Percentiles rank a stretch among this genome's conserved stretches.
Conservation (phyloP, 1,140 invertebrate genomes). For the Meteorus sp. region DNA sequence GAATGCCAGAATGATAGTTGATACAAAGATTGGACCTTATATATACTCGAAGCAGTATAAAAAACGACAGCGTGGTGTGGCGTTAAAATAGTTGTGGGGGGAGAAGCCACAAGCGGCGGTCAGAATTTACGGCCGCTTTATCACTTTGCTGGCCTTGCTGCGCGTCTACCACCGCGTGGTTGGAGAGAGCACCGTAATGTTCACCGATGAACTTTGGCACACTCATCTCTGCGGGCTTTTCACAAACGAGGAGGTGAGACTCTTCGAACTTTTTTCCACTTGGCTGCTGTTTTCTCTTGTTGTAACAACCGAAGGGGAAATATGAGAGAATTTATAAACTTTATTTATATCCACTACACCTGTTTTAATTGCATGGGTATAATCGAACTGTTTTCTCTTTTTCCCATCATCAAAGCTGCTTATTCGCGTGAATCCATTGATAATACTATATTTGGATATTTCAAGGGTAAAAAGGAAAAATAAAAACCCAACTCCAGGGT, state of each 20-base stretch:
- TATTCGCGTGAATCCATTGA: too few species aligned
- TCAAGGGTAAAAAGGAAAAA: too few species aligned
- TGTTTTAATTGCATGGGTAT: background rate
- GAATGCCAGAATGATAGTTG: too few species aligned
- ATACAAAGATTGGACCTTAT: constrained; percentile 30
- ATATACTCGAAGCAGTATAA: constrained; percentile 25
- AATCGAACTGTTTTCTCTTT: background rate
- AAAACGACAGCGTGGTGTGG: constrained; percentile 13
- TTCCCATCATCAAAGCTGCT: too few species aligned
- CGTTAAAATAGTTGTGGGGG: constrained; percentile 35
- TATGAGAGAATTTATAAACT: too few species aligned
- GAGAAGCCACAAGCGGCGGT: constrained; percentile 45
- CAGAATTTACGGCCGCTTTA: constrained; percentile 60
- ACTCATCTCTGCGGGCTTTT: constrained; percentile 37
- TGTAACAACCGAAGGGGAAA: background rate
- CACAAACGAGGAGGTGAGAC: constrained; percentile 28
- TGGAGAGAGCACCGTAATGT: constrained; percentile 43
- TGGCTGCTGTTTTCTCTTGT: background rate
- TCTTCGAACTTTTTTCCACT: constrained; percentile 16
- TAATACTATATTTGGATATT: too few species aligned
- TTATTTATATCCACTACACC: background rate
- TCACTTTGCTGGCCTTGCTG: constrained; percentile 58
- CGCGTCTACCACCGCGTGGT: constrained; percentile 48
- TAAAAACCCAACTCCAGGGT: too few species aligned
- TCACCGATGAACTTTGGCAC: constrained; percentile 57